These are phyloP conservation scores for Apaloderma vittatum DNA, from an alignment of 2,113 vertebrate species.

Conservation along the genomic window DNA sequence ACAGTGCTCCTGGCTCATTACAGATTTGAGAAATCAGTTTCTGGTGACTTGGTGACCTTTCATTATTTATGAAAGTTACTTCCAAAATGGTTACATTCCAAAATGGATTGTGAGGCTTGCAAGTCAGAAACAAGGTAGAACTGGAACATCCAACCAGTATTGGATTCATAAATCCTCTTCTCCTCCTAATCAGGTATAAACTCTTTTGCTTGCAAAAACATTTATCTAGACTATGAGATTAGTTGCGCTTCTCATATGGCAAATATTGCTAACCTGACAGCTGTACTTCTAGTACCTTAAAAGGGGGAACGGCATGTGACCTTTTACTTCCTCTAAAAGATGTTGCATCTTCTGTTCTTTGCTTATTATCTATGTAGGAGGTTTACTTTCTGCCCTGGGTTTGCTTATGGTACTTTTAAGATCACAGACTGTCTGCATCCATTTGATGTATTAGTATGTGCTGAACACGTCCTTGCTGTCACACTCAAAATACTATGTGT, in stretches of 20 bases:
- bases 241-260: neutral
- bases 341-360: neutral
- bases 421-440: neutral
- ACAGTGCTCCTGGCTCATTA: neutral
- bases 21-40: neutral
- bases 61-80: neutral
- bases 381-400: neutral
- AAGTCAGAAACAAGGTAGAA: neutral
- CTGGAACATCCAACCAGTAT: neutral
- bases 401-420: neutral
- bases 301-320: neutral
- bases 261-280: neutral
- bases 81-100: neutral
- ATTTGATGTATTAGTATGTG: neutral
- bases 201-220: neutral
- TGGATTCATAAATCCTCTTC: neutral
- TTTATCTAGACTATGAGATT: neutral
- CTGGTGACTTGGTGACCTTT: neutral
- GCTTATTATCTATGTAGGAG: neutral
- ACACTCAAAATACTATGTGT: neutral
- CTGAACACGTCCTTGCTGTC: neutral
- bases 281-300: neutral
- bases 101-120: neutral
- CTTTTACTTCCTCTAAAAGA: neutral
- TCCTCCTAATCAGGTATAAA: neutral